These are phyloP conservation scores for Ia io DNA, from an alignment of 2,113 vertebrate genomes.

Conservation along the genomic window DNA sequence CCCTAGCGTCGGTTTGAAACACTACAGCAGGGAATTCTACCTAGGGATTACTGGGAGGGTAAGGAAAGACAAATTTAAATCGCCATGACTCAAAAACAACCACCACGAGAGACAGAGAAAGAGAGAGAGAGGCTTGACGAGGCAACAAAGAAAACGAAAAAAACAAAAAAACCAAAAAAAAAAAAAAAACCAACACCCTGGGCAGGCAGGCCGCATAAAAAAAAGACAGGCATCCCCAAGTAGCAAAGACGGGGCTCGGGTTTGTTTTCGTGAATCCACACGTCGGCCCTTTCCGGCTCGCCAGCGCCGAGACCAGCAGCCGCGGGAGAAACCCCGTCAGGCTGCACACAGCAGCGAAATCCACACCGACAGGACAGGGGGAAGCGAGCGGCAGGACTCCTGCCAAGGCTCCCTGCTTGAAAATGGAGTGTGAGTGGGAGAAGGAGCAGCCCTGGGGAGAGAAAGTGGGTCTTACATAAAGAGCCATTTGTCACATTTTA, in stretches of 20 bases:
- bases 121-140: background rate
- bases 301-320: background rate
- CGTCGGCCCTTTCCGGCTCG: constrained; percentile 20
- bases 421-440: constrained; percentile 44
- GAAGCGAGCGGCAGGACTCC: constrained; percentile 31
- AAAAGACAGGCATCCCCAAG: background rate
- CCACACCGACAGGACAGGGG: background rate
- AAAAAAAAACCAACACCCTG: too few species aligned
- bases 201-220: background rate
- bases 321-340: background rate
- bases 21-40: constrained; percentile 81
- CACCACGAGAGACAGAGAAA: background rate
- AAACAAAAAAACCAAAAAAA: background rate
- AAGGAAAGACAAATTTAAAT: constrained; percentile 78
- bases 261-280: background rate
- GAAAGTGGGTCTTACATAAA: constrained; percentile 66
- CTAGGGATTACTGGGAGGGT: constrained; percentile 75
- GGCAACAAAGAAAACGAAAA: constrained; percentile 49
- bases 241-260: background rate
- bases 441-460: background rate
- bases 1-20: constrained; percentile 84
- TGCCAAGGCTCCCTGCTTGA: constrained; percentile 3
- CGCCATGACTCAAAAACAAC: constrained; percentile 66
- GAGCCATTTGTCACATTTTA: constrained; percentile 38
- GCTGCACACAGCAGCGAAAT: constrained; percentile 3